Percentiles rank a stretch among this genome's conserved stretches.
These are phyloP conservation scores for Python bivittatus DNA, from an alignment of 2,113 vertebrate species.

Conservation along the genomic window DNA sequence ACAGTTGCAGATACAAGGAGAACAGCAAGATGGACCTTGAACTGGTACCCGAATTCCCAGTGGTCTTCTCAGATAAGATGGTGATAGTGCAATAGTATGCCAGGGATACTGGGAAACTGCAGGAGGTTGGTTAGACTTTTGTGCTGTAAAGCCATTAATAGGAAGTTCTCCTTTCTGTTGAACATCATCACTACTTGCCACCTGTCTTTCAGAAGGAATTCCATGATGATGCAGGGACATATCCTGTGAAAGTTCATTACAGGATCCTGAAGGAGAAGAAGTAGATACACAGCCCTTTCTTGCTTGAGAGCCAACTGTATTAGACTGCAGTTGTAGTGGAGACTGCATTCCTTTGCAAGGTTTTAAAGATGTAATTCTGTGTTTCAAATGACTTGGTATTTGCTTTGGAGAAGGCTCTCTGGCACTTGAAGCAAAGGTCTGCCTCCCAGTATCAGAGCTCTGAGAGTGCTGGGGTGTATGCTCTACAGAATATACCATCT, in stretches of 20 bases:
- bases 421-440: slow-evolving; percentile 40
- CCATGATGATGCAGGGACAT: slow-evolving; percentile 57
- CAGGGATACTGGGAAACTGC: slow-evolving; percentile 51
- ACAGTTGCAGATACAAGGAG: slow-evolving; percentile 69
- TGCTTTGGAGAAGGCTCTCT: slow-evolving; percentile 63
- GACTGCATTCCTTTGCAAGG: slow-evolving; percentile 56
- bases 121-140: slow-evolving; percentile 57
- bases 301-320: slow-evolving; percentile 50
- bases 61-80: slow-evolving; percentile 58
- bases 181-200: slow-evolving; percentile 26
- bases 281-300: slow-evolving; percentile 63
- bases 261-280: slow-evolving; percentile 67
- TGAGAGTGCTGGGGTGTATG: slow-evolving; percentile 24
- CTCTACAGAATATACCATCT: slow-evolving; percentile 32
- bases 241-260: slow-evolving; percentile 64
- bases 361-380: slow-evolving; percentile 40
- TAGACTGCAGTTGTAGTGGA: slow-evolving; percentile 48
- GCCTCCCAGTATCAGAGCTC: slow-evolving; percentile 46
- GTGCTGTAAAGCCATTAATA: slow-evolving; percentile 1
- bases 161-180: slow-evolving; percentile 55
- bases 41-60: slow-evolving; percentile 75
- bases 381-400: slow-evolving; percentile 52
- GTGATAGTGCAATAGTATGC: slow-evolving; percentile 57
- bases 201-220: slow-evolving; percentile 53
- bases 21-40: slow-evolving; percentile 59